These are phyloP conservation scores for Paralichthys olivaceus DNA, from an alignment of 2,113 vertebrate genomes.

Conservation along the genomic window DNA sequence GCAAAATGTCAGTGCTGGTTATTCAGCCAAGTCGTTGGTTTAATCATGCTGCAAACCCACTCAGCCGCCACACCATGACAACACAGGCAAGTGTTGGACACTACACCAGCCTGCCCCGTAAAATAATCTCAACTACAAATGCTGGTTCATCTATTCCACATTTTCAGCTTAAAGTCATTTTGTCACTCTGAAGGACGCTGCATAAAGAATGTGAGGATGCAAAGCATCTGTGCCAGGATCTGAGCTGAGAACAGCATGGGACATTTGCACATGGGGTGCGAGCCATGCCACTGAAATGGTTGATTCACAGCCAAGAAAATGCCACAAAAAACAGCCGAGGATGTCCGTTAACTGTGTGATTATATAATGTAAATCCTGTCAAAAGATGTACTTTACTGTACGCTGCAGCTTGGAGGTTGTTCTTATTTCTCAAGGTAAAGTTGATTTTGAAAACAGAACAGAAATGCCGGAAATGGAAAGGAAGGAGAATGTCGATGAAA, in stretches of 20 bases:
- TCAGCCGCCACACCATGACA: background rate
- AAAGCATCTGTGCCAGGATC: background rate
- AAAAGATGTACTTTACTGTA: no score
- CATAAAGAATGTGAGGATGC: background rate
- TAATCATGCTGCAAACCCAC: no score
- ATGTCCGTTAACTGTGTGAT: no score
- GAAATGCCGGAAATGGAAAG: background rate
- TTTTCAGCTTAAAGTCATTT: slow-evolving; percentile 12
- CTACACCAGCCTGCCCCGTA: background rate
- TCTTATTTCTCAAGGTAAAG: background rate
- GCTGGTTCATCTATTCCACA: slow-evolving; percentile 7
- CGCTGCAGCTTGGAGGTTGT: background rate
- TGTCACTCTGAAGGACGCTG: no score
- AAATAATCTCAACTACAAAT: background rate
- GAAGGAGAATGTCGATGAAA: background rate
- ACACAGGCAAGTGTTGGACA: background rate
- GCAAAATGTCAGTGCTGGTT: no score
- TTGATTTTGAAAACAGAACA: background rate
- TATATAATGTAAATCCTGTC: no score
- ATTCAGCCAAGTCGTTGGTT: no score
- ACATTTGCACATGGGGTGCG: background rate
- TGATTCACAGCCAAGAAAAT: background rate
- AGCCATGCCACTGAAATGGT: background rate
- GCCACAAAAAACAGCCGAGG: no score
- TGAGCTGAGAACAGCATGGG: background rate